phyloP scores from a whole-genome alignment of 2,888 invertebrate species.

The Adelognathus sp. region DNA sequence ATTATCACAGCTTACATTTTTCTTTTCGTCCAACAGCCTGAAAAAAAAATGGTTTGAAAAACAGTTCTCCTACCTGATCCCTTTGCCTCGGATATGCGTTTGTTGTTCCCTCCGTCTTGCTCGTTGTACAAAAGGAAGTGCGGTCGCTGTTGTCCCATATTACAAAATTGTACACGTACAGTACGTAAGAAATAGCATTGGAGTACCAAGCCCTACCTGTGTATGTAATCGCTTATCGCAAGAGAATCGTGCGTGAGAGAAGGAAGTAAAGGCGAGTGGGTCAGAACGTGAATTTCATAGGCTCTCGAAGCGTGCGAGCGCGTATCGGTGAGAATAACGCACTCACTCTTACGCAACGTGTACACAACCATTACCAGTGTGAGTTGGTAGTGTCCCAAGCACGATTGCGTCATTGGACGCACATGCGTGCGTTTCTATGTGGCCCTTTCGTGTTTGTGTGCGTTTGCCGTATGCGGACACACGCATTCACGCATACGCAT shows the following conservation, averaged over 20 bases:
- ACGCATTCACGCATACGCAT: conserved; percentile 32
- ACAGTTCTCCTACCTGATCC: background rate
- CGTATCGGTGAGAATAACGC: background rate
- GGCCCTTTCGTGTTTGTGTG: background rate
- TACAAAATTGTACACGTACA: background rate
- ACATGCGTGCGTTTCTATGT: conserved; percentile 33
- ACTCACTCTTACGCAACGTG: background rate
- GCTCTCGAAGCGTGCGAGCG: background rate
- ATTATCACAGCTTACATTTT: no score
- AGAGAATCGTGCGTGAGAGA: conserved; percentile 6
- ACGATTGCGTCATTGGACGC: conserved; percentile 38
- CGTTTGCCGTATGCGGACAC: conserved; percentile 6
- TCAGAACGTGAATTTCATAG: conserved; percentile 32
- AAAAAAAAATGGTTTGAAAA: background rate
- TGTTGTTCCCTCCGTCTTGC: conserved; percentile 2
- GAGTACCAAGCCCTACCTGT: conserved; percentile 8
- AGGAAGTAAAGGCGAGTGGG: conserved; percentile 33
- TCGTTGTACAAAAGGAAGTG: conserved; percentile 46
- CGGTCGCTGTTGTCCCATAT: conserved; percentile 33
- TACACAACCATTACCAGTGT: no score
- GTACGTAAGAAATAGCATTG: background rate
- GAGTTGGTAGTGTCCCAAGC: background rate
- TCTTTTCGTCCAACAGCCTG: background rate
- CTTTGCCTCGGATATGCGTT: background rate
- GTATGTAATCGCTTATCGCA: conserved; percentile 33